Conservation (phyloP, 2,888 invertebrate species). For the Notodonta ziczac region DNA sequence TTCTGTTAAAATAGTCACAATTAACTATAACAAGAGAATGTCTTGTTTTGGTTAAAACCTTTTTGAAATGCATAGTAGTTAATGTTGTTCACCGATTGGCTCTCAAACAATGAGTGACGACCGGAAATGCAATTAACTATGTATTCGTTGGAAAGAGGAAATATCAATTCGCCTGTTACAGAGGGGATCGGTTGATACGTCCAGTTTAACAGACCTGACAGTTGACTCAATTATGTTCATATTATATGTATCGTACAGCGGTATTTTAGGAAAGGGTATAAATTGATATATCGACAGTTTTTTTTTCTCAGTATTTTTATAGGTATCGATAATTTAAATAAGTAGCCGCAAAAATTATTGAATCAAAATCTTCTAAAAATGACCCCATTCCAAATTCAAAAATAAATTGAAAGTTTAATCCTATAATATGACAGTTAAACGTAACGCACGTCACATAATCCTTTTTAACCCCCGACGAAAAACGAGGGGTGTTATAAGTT, state of each 20-base stretch:
- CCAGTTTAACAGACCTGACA: constrained; percentile 51
- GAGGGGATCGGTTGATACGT: constrained; percentile 65
- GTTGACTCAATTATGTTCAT: constrained; percentile 64
- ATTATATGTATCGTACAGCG: constrained; percentile 39
- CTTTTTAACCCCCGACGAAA: too few relatives aligned
- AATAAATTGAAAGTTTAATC: background rate
- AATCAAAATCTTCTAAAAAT: too few relatives aligned
- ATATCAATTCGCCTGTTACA: constrained; percentile 76
- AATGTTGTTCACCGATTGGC: constrained; percentile 57
- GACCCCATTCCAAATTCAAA: too few relatives aligned
- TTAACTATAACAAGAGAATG: background rate
- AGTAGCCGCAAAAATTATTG: too few relatives aligned
- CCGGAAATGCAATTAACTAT: constrained; percentile 82
- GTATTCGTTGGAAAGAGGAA: constrained; percentile 80
- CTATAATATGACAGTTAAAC: background rate
- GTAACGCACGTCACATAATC: background rate
- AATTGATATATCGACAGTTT: background rate
- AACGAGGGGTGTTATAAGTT: too few relatives aligned
- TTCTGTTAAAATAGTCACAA: background rate
- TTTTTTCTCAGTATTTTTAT: background rate
- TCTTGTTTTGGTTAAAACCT: background rate
- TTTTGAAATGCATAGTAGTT: constrained; percentile 16
- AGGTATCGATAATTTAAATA: background rate
- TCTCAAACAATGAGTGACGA: constrained; percentile 76
- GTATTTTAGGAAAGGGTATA: constrained; percentile 22